These are phyloP conservation scores for Chaenogobius annularis DNA, from an alignment of 2,113 vertebrate species.

Conservation along the genomic window DNA sequence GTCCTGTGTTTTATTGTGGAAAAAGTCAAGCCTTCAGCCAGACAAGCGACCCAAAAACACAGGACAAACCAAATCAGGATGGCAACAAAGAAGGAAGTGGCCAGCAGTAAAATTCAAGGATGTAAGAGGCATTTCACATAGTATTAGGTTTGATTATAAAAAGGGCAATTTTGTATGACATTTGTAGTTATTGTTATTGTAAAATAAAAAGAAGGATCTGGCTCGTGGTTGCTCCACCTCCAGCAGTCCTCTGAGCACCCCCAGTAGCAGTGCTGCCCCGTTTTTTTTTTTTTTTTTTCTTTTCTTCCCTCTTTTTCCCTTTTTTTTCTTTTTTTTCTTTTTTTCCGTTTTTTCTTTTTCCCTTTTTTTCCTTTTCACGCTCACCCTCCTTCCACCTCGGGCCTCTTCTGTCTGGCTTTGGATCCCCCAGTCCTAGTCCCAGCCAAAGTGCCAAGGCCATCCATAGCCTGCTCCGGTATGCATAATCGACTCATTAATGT, in stretches of 20 bases:
- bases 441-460: conserved; percentile 86
- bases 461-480: conserved; percentile 87
- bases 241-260: conserved; percentile 81
- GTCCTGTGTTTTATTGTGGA: conserved; percentile 75
- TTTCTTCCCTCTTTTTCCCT: too few relatives aligned
- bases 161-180: background rate
- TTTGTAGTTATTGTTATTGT: background rate
- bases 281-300: too few relatives aligned
- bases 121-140: conserved; percentile 43
- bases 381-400: conserved; percentile 86
- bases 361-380: too few relatives aligned
- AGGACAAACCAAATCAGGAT: conserved; percentile 42
- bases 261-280: conserved; percentile 78
- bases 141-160: background rate
- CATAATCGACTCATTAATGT: background rate
- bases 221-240: conserved; percentile 79
- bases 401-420: conserved; percentile 84
- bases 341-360: too few relatives aligned
- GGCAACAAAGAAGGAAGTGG: conserved; percentile 54
- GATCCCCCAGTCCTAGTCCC: conserved; percentile 87
- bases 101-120: conserved; percentile 67
- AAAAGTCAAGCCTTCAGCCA: conserved; percentile 85
- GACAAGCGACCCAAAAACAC: conserved; percentile 68
- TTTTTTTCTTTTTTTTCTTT: too few relatives aligned
- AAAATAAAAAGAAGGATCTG: conserved; percentile 64